Base-by-base conservation (phyloP, 2,797 vertebrate species). In the Sparus aurata region DNA sequence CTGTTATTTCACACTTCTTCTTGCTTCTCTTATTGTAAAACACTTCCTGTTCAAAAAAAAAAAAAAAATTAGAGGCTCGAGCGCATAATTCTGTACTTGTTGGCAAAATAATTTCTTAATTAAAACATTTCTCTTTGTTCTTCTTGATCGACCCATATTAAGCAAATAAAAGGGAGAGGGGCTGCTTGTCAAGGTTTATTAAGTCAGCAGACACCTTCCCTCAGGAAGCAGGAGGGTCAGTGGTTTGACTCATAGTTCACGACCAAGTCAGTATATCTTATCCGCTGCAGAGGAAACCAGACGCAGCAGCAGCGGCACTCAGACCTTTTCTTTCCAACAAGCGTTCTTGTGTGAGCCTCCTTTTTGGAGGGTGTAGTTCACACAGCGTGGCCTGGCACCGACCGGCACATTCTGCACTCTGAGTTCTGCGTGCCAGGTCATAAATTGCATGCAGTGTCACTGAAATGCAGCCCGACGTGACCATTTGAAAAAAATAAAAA, bases 221-320 rank as follows among this genome's bases (percentile, higher is more conserved):
- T 70, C 17, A 46, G 86, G 82, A 90, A 47, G 73, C 2, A 41
- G 63, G 58, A 80, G 82, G 73, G 84, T 90, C 75, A 30, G 57
- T 53, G 75, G 83, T 87, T 85, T 86, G 85, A 88, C 82, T 89
- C 90, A 86, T 68, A 85, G 84, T 83, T 84, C 89, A 85, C 43
- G 16, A 72, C 71, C 83, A 43, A 85, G 75, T 86, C 86, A 70
- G 79, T 57, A 23, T 83, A 63, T 77, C 61, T 77, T 77, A 46
- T 73, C 86, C 81, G 34, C 27, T 72, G 70, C 74, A 50, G 62
- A 73, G 61, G 46, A 71, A 83, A 68, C 52, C 73, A 55, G 52
- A 69, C 12, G 4, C 69, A 74, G 4, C 67, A 74, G 34, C 75
- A 17, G 79, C 60, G 5, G 45, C 41, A 3, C 75, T 67, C 63